Evolutionary conservation across 1,140 invertebrate species (phyloP), one percentile per base, ranked within the genome.

Genomic region (Mesaphorura yosii): DNA sequence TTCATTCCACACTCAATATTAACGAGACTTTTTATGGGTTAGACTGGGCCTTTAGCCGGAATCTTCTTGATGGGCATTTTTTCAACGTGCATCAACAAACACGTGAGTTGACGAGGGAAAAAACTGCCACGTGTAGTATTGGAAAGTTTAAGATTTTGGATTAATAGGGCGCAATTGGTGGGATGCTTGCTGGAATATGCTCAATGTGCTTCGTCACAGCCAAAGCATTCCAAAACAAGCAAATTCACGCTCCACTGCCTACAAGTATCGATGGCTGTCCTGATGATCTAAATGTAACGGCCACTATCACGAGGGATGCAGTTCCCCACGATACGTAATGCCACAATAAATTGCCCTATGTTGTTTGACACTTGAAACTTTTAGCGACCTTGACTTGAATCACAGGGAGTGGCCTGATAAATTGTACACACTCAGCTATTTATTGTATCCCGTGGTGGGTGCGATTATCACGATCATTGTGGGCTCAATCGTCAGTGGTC

Each of bases 61-160:
- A 41, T 60, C 14, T 63, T 61, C 37, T 39, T 55, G n/a, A 39
- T 53, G 28, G 61, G 48, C 4, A 41, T 63, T 7, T 63, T 63
- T 28, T 52, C 58, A 20, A 58, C 59, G 34, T 63, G 45, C 15
- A 44, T 61, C n/a, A 63, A 63, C 31, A 58, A 58, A 53, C 53
- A 15, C 14, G 61, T 63, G 44, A 49, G 41, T 47, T 37, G 31
- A 20, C n/a, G 27, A 31, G 7, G 19, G 38, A 3, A 40, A 41
- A 27, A 40, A 41, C 40, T 25, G 3, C 12, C 1, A 20, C 2
- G 31, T 4, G 2, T 47, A 14, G 14, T 26, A 47, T 3, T 25
- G 3, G 28, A 25, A 51, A 40, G 10, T 3, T 7, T 23, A 10
- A 40, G 19, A 20, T 25, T 41, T 22, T 45, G 25, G 6, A 27